Evolutionary conservation across 1,140 invertebrate genomes (phyloP).

Genomic region (Drosophila lowei): DNA sequence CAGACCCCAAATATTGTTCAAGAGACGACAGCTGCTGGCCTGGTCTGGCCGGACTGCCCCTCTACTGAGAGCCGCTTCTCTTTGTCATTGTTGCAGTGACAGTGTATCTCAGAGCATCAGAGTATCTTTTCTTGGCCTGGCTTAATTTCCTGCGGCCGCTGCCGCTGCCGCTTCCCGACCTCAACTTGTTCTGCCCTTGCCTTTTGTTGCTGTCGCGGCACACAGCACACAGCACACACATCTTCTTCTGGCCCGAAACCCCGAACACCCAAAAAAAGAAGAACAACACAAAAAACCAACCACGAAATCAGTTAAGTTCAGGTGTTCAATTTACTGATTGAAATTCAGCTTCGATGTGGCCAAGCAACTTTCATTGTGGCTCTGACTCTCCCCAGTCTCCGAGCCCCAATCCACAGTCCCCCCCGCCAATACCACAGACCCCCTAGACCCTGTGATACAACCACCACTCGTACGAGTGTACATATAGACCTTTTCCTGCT

Average conservation of each 20-base stretch:
- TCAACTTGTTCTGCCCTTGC: constrained; percentile 39
- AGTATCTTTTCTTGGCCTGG: constrained; percentile 35
- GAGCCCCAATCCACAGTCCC: background rate
- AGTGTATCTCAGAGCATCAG: background rate
- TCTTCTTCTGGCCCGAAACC: constrained; percentile 33
- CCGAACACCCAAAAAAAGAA: constrained; percentile 12
- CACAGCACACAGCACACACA: constrained; percentile 36
- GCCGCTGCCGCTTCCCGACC: constrained; percentile 32
- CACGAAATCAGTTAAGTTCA: constrained; percentile 79
- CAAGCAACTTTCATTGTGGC: constrained; percentile 66
- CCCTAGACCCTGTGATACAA: background rate
- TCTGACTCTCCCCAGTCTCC: constrained; percentile 19
- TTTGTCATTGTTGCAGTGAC: constrained; percentile 54
- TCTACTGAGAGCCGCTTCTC: background rate
- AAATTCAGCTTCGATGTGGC: constrained; percentile 75
- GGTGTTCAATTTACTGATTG: constrained; percentile 81
- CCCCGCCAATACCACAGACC: too few relatives aligned
- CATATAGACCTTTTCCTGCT: constrained; percentile 18
- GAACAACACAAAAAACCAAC: constrained; percentile 38
- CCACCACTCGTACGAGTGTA: background rate
- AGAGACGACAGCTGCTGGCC: constrained; percentile 20
- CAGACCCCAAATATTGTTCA: constrained; percentile 10
- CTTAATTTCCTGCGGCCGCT: constrained; percentile 75
- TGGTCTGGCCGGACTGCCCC: background rate
- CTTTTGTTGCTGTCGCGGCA: constrained; percentile 46